Percentiles rank a stretch among this genome's conserved stretches.
Conservation (phyloP, 1,140 invertebrate species). For the Euwallacea similis region DNA sequence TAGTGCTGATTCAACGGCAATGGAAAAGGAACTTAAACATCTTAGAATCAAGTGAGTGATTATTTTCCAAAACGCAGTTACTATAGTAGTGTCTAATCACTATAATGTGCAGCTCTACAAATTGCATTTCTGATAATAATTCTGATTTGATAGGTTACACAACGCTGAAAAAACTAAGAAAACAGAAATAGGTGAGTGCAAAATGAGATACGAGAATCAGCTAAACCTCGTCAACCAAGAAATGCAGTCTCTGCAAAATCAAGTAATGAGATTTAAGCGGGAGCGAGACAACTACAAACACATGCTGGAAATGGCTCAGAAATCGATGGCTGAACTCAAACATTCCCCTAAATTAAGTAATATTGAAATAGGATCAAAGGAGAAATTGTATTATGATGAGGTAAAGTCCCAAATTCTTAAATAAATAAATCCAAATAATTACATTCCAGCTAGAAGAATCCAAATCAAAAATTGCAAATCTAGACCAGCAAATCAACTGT, state of each 20-base stretch:
- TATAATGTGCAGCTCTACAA: no score
- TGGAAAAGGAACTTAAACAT: constrained; percentile 75
- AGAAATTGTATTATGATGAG: constrained; percentile 56
- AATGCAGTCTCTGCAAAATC: constrained; percentile 79
- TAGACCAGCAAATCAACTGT: constrained; percentile 81
- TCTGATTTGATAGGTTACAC: constrained; percentile 60
- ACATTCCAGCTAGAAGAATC: constrained; percentile 57
- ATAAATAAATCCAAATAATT: constrained; percentile 2
- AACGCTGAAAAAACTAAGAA: constrained; percentile 80
- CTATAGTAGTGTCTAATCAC: background rate
- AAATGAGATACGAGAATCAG: constrained; percentile 86
- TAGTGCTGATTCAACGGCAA: constrained; percentile 69
- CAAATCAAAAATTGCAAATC: constrained; percentile 64
- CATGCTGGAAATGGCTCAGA: constrained; percentile 84
- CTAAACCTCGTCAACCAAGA: constrained; percentile 84
- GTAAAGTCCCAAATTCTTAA: constrained; percentile 48
- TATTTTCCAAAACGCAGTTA: no score
- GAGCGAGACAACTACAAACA: constrained; percentile 90
- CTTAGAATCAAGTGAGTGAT: constrained; percentile 63
- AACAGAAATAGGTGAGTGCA: constrained; percentile 80
- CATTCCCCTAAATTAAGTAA: constrained; percentile 48
- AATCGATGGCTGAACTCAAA: constrained; percentile 77
- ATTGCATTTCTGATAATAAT: constrained; percentile 1
- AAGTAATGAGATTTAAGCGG: constrained; percentile 77
- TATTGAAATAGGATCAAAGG: constrained; percentile 44